Conservation (phyloP, 1,140 invertebrate genomes). For the Macrocentrus cingulum region DNA sequence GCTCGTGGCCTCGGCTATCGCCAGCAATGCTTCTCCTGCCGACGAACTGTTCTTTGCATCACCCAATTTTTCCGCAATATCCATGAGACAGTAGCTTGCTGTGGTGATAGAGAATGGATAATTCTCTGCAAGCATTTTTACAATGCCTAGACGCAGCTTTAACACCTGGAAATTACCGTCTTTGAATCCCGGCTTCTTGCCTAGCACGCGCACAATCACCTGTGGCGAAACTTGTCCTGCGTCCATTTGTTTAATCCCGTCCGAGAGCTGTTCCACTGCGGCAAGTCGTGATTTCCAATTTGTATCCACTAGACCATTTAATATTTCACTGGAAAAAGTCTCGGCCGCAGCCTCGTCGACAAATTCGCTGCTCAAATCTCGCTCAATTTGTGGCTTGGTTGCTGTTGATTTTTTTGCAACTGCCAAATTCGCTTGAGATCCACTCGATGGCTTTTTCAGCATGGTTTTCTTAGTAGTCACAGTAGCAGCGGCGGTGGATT, state of each 20-base stretch:
- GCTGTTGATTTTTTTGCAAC: slow-evolving; percentile 46
- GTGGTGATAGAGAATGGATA: slow-evolving; percentile 72
- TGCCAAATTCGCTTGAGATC: slow-evolving; percentile 31
- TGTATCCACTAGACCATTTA: slow-evolving; percentile 71
- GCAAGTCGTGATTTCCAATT: slow-evolving; percentile 88
- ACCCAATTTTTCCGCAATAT: slow-evolving; percentile 82
- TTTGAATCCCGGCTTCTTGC: slow-evolving; percentile 87
- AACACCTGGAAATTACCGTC: slow-evolving; percentile 93
- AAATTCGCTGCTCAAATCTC: slow-evolving; percentile 63
- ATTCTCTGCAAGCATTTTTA: slow-evolving; percentile 77
- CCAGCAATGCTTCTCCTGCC: slow-evolving; percentile 72
- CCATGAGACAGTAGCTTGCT: slow-evolving; percentile 75
- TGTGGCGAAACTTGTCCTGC: slow-evolving; percentile 71
- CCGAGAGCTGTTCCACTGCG: slow-evolving; percentile 73
- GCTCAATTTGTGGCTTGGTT: slow-evolving; percentile 45
- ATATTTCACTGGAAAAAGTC: slow-evolving; percentile 64
- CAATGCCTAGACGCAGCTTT: slow-evolving; percentile 78
- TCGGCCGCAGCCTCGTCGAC: slow-evolving; percentile 70
- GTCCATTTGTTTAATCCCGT: slow-evolving; percentile 64
- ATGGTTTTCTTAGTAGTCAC: no score
- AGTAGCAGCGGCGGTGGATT: slow-evolving; percentile 49
- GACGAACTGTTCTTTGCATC: slow-evolving; percentile 77
- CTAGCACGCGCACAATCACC: slow-evolving; percentile 72
- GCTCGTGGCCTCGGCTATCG: slow-evolving; percentile 75
- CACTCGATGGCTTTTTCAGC: slow-evolving; percentile 47